These are phyloP conservation scores for Pocota personata DNA, from an alignment of 2,888 invertebrate species.

Conservation along the genomic window DNA sequence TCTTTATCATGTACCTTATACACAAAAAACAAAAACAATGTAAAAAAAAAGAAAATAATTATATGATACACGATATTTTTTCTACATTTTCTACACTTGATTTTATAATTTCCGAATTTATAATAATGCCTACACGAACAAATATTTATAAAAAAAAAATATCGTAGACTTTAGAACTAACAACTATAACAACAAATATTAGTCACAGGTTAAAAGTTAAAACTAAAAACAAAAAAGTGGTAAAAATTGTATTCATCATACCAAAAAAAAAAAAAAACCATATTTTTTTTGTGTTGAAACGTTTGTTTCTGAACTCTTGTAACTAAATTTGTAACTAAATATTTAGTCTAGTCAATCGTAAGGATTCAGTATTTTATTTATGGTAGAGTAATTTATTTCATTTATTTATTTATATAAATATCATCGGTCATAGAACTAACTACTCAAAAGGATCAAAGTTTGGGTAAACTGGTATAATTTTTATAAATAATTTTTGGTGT, in stretches of 20 bases:
- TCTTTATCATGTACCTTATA: conserved; percentile 71
- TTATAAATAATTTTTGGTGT: neutral
- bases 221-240: neutral
- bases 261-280: neutral
- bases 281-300: conserved; percentile 1
- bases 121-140: conserved; percentile 50
- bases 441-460: neutral
- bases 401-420: conserved; percentile 5
- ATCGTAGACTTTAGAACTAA: conserved; percentile 36
- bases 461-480: neutral
- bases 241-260: conserved; percentile 10
- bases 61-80: conserved; percentile 71
- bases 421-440: neutral
- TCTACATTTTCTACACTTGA: conserved; percentile 73
- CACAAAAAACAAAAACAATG: conserved; percentile 46
- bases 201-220: conserved; percentile 25
- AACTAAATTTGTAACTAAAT: conserved; percentile 39
- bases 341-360: conserved; percentile 63
- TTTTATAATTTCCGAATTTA: conserved; percentile 59
- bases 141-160: conserved; percentile 26
- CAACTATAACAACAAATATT: conserved; percentile 22
- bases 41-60: conserved; percentile 30
- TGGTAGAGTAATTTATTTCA: conserved; percentile 16
- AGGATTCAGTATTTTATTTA: conserved; percentile 23
- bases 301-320: conserved; percentile 13